Evolutionary conservation across 2,113 vertebrate genomes (phyloP), one percentile per base, ranked within the genome.

Genomic region (Phoxinus phoxinus): DNA sequence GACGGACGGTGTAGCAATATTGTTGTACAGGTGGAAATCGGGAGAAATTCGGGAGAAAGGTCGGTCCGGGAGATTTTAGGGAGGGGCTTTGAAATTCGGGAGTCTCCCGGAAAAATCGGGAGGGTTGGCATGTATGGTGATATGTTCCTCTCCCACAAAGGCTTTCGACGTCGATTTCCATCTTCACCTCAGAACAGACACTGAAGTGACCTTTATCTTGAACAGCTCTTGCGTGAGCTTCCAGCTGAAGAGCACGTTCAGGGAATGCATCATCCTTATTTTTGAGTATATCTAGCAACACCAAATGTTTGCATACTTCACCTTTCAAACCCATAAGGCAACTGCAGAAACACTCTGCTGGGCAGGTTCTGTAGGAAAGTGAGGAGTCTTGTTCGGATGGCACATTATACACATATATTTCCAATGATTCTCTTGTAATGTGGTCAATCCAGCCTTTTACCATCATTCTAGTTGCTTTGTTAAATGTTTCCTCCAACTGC

Each of bases 301-400:
- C 71, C 23, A 73, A 73, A 73, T 73, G 71, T 73, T 73, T 73
- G 37, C 71, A 73, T 73, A n/a, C 37, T 44, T 44, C 21, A 73
- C 71, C 71, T 46, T 12, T 73, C 37, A 73, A 23, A 73, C 71
- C 71, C n/a, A 73, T 10, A 46, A 37, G 37, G 71, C 37, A 73
- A 73, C 71, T 73, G 37, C 37, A 73, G 71, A 46, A 73, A 23
- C 71, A 73, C 71, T 73, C 71, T 46, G 71, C 37, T 2, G 37
- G 23, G 71, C 37, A 51, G 13, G 48, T 51, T 51, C 48, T 17
- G 48, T 51, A 51, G 15, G 4, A 51, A 51, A 51, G 4, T 51
- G 15, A 17, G 13, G 32, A 41, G 41, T 41, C 41, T 41, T 35
- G 32, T 35, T 35, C 32, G 32, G 32, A 35, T 35, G 32, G 32